Evolutionary conservation across 2,888 invertebrate genomes (phyloP).

Genomic region (Diplolepis rosae): DNA sequence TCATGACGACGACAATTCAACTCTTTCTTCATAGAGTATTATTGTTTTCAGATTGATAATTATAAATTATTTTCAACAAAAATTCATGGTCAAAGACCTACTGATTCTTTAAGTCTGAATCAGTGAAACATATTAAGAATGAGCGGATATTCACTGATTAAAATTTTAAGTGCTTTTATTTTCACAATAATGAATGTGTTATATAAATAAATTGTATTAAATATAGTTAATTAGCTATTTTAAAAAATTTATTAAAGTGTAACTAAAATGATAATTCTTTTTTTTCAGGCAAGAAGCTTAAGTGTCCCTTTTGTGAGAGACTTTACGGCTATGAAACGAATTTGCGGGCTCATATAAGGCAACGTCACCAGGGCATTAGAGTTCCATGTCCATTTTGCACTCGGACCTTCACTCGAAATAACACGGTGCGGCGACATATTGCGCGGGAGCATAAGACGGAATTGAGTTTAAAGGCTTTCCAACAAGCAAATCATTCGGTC

Average conservation of each 20-base stretch:
- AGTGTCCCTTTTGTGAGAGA: slow-evolving; percentile 94
- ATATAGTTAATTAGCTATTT: too few relatives aligned
- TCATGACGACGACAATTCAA: background rate
- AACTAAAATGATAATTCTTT: background rate
- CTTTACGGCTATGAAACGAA: slow-evolving; percentile 95
- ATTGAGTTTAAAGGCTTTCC: slow-evolving; percentile 80
- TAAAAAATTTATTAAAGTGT: background rate
- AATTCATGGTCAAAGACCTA: too few relatives aligned
- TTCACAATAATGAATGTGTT: too few relatives aligned
- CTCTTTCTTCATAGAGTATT: background rate
- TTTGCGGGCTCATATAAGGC: slow-evolving; percentile 91
- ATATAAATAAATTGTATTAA: too few relatives aligned
- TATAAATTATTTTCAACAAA: too few relatives aligned
- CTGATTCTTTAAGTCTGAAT: too few relatives aligned
- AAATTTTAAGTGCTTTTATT: too few relatives aligned
- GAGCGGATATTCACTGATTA: too few relatives aligned
- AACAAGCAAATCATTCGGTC: slow-evolving; percentile 73
- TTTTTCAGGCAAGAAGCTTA: slow-evolving; percentile 86
- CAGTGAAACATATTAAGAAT: too few relatives aligned
- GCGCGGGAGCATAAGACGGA: slow-evolving; percentile 91
- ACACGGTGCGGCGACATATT: slow-evolving; percentile 92
- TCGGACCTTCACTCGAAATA: slow-evolving; percentile 93
- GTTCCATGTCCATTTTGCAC: slow-evolving; percentile 94
- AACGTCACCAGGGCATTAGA: slow-evolving; percentile 93
- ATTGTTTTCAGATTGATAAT: too few relatives aligned